Evolutionary conservation across 2,888 invertebrate genomes (phyloP).

Genomic region (Hirtodrosophila cameraria): DNA sequence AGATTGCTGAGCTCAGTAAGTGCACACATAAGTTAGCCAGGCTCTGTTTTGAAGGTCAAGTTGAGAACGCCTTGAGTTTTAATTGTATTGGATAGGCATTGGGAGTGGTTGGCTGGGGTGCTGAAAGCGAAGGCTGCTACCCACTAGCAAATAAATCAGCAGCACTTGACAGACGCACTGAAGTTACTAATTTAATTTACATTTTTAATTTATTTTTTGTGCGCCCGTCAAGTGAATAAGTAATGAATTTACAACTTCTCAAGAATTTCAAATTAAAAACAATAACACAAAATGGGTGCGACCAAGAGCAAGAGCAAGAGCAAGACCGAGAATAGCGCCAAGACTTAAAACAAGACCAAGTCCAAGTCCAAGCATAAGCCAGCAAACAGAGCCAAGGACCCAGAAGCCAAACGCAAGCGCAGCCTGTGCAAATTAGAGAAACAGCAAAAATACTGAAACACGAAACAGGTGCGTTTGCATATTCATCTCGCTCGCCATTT

Average conservation of each 20-base stretch:
- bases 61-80: conserved; percentile 49
- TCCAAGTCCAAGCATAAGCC: conserved; percentile 8
- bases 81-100: conserved; percentile 40
- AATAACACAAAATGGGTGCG: conserved; percentile 72
- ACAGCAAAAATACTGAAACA: conserved; percentile 54
- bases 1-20: conserved; percentile 19
- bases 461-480: conserved; percentile 69
- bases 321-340: conserved; percentile 15
- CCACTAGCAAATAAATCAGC: conserved; percentile 79
- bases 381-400: background rate
- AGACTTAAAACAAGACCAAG: no score
- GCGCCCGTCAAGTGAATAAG: conserved; percentile 80
- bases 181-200: conserved; percentile 82
- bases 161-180: conserved; percentile 76
- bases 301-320: conserved; percentile 25
- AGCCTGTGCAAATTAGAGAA: conserved; percentile 70
- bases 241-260: conserved; percentile 81
- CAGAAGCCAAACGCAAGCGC: conserved; percentile 35
- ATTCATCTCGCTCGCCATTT: conserved; percentile 47
- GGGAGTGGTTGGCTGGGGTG: conserved; percentile 9
- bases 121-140: conserved; percentile 6
- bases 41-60: conserved; percentile 71
- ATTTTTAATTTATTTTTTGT: conserved; percentile 80
- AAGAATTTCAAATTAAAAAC: conserved; percentile 82
- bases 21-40: conserved; percentile 28